phyloP scores from a whole-genome alignment of 1,140 invertebrate species.

The Notospermus geniculatus region DNA sequence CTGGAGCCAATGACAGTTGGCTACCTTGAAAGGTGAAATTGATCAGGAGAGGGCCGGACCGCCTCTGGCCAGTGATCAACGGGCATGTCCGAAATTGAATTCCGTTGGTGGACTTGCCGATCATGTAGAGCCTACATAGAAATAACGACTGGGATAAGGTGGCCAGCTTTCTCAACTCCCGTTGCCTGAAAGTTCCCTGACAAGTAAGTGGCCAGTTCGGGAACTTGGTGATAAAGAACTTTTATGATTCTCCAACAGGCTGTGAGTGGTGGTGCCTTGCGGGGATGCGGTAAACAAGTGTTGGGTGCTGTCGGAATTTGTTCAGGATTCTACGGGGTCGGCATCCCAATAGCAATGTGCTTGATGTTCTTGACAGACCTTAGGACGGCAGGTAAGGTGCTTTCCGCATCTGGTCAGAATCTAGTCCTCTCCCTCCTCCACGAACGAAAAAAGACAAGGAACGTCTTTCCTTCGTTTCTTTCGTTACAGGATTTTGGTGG shows the following conservation, averaged over 20 bases:
- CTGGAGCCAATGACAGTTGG: too few relatives aligned
- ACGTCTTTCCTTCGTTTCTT: neutral
- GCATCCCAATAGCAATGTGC: slow-evolving; percentile 21
- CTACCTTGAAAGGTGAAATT: too few relatives aligned
- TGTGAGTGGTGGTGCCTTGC: neutral
- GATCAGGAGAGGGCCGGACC: too few relatives aligned
- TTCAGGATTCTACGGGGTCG: slow-evolving; percentile 19
- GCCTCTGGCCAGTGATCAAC: too few relatives aligned
- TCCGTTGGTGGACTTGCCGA: too few relatives aligned
- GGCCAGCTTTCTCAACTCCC: too few relatives aligned
- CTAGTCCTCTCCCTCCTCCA: neutral
- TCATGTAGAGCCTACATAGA: too few relatives aligned
- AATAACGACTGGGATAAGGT: too few relatives aligned
- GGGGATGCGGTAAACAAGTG: slow-evolving; percentile 18
- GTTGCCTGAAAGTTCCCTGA: too few relatives aligned
- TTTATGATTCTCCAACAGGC: neutral
- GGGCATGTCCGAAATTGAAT: too few relatives aligned
- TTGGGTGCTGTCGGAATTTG: slow-evolving; percentile 23
- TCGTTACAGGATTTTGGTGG: slow-evolving; percentile 4
- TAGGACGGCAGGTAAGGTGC: slow-evolving; percentile 17
- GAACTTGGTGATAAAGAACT: neutral
- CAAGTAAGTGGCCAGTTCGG: too few relatives aligned
- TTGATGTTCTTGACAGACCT: slow-evolving; percentile 27
- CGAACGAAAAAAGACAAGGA: neutral
- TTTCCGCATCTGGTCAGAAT: neutral